Evolutionary conservation across 1,140 invertebrate species (phyloP).

Genomic region (Philopotamus ludificatus): DNA sequence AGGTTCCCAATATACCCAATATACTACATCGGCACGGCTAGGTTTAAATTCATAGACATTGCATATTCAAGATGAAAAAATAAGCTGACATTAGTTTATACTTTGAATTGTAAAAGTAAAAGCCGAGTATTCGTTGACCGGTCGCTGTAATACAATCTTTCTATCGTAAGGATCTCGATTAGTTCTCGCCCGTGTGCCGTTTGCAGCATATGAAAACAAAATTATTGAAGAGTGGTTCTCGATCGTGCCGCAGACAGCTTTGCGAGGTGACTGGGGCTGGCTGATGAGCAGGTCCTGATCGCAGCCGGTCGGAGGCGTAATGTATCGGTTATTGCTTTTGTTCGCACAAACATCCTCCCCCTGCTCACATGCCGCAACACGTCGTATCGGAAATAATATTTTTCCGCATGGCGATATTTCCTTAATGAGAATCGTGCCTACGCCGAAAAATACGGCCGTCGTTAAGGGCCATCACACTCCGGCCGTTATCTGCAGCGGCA

Average conservation of each 20-base stretch:
- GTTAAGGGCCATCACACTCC: slow-evolving; percentile 11
- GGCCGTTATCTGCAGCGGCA: slow-evolving; percentile 33
- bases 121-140: no score
- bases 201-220: no score
- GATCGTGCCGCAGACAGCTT: slow-evolving; percentile 27
- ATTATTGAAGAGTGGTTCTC: not conserved
- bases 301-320: slow-evolving; percentile 18
- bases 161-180: no score
- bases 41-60: no score
- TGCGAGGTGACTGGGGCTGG: not conserved
- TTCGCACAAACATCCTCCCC: slow-evolving; percentile 33
- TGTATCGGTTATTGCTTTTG: slow-evolving; percentile 42
- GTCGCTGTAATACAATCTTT: no score
- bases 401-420: slow-evolving; percentile 40
- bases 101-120: no score
- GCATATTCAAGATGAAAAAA: no score
- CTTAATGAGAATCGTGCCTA: slow-evolving; percentile 42
- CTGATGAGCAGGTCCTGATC: not conserved
- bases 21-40: no score
- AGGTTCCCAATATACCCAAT: no score
- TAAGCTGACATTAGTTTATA: no score
- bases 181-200: no score
- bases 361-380: slow-evolving; percentile 33
- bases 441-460: slow-evolving; percentile 38
- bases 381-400: slow-evolving; percentile 41